Percentiles rank a stretch among this genome's conserved stretches.
Evolutionary conservation across 2,888 invertebrate genomes (phyloP).

Genomic region (Digitonthophagus gazella): DNA sequence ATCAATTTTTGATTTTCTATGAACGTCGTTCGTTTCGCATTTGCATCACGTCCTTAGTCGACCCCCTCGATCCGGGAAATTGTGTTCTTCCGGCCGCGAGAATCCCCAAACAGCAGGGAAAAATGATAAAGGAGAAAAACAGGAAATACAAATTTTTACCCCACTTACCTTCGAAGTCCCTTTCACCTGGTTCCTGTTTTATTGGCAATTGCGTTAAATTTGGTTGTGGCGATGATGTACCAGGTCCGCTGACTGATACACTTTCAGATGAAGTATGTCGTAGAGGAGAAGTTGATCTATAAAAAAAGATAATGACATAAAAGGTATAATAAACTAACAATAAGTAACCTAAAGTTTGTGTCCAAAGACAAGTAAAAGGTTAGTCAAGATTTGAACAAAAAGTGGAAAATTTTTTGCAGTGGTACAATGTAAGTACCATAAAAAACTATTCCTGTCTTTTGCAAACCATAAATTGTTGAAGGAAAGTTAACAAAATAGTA

Average conservation of each 20-base stretch:
- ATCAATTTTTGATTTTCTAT: constrained; percentile 52
- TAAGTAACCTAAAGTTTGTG: too few relatives aligned
- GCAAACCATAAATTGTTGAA: not conserved
- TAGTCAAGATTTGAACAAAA: too few relatives aligned
- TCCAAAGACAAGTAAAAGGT: too few relatives aligned
- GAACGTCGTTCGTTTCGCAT: constrained; percentile 32
- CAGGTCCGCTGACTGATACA: constrained; percentile 6
- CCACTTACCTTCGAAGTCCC: constrained; percentile 44
- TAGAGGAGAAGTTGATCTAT: constrained; percentile 20
- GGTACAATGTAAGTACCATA: too few relatives aligned
- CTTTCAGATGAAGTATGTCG: constrained; percentile 17
- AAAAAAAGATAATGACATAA: not conserved
- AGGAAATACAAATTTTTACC: constrained; percentile 3
- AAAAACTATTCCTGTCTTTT: too few relatives aligned
- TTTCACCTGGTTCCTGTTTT: constrained; percentile 46
- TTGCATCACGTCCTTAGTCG: constrained; percentile 10
- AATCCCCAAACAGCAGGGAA: not conserved
- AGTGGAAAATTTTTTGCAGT: too few relatives aligned
- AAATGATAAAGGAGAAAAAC: not conserved
- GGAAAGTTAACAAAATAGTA: not conserved
- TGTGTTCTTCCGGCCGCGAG: not conserved
- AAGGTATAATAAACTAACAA: not conserved
- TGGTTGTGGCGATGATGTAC: constrained; percentile 10
- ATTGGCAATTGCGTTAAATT: constrained; percentile 36
- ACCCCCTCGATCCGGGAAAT: not conserved